These are phyloP conservation scores for Heliconius eleuchia DNA, from an alignment of 1,140 invertebrate species.

Conservation along the genomic window DNA sequence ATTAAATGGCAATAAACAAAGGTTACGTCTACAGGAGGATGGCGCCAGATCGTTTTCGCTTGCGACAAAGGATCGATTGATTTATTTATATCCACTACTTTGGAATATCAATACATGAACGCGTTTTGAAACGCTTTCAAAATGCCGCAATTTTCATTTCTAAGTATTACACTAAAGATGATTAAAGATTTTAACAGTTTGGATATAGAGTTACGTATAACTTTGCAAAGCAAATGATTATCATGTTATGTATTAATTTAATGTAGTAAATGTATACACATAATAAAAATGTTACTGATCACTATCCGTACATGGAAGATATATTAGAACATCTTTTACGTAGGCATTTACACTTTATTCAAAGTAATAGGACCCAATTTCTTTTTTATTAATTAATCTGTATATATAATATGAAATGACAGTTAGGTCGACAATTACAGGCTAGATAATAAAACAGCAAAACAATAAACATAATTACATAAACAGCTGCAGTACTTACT, in stretches of 20 bases:
- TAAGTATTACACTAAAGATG: not conserved
- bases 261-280: no score
- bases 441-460: no score
- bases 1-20: constrained; percentile 30
- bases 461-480: no score
- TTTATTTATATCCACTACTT: constrained; percentile 43
- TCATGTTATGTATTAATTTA: not conserved
- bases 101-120: constrained; percentile 24
- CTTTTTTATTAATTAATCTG: no score
- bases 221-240: not conserved
- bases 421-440: no score
- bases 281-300: no score
- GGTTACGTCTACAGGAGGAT: constrained; percentile 36
- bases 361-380: no score
- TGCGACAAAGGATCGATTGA: constrained; percentile 46
- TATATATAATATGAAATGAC: no score
- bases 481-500: no score
- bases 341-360: no score
- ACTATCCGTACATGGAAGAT: no score
- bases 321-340: no score
- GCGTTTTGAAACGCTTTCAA: not conserved
- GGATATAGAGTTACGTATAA: not conserved
- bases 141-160: not conserved
- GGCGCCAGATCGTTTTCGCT: constrained; percentile 42
- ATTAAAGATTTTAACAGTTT: not conserved